Base-by-base conservation (phyloP, 2,797 vertebrate genomes). In the Eospalax fontanierii region DNA sequence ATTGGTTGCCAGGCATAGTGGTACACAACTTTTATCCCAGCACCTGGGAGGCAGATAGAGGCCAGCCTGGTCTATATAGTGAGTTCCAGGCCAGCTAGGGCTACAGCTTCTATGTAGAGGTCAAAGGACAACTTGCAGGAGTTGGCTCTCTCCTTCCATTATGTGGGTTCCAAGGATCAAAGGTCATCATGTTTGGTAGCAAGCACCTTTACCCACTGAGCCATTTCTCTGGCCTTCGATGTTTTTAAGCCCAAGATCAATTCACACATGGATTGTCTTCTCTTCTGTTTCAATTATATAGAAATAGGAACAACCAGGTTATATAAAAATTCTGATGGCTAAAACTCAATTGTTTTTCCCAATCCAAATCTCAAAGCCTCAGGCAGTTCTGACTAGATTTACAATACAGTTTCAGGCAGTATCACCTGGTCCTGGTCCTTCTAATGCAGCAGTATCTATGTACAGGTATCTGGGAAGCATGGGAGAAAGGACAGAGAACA, bases 301-400 rank as follows among this genome's bases (percentile, higher is more conserved):
- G 59, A 80, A 90, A 61, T 18, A 86, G 66, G 76, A 90, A 28
- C 71, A 74, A 86, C 2, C 68, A 30, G 40, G 86, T 75, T 93
- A 54, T 63, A 16, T 63, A 87, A n/a, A 90, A 76, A 82, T 82
- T 76, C 50, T 76, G n/a, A 90, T 5, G 50, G 14, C 61, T 79
- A 78, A 78, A 57, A 50, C 15, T 74, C 59, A 33, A 85, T 50
- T 65, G 33, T 30, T 82, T 59, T 87, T 19, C 76, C n/a, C 59
- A 91, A 22, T 33, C 38, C 81, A 68, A 46, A 82, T 75, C 75
- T 33, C 66, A 92, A 79, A 66, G 43, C 7, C 65, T 76, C 33
- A 19, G 57, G 28, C 9, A 85, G 4, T 74, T 92, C 43, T 71
- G 21, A 79, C 40, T 57, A 57, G 70, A 46, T n/a, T 30, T 73